These are phyloP conservation scores for Rafetus swinhoei DNA, from an alignment of 2,113 vertebrate species.

Conservation along the genomic window DNA sequence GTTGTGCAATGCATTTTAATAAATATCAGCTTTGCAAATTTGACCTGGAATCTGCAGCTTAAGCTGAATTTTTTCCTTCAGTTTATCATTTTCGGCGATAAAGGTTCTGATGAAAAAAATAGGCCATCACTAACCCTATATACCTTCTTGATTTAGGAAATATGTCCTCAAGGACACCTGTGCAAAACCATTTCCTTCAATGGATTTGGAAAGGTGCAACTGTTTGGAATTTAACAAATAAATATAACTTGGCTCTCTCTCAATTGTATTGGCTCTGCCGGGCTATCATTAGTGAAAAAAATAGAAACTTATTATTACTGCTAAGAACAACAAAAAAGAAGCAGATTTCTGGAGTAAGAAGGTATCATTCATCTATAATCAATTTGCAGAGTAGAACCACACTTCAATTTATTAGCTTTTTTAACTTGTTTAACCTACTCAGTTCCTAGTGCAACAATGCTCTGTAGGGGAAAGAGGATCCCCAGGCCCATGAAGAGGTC, in stretches of 20 bases:
- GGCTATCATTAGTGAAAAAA: background rate
- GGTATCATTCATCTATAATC: background rate
- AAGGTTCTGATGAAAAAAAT: background rate
- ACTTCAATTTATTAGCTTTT: background rate
- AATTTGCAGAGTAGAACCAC: background rate
- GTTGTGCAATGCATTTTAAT: too few species aligned
- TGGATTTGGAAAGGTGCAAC: background rate
- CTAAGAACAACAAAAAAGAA: background rate
- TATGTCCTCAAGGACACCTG: background rate
- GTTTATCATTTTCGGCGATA: background rate
- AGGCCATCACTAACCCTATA: background rate
- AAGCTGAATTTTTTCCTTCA: background rate
- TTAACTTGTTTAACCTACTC: background rate
- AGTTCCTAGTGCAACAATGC: accelerated
- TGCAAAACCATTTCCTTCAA: background rate
- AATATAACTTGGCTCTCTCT: background rate
- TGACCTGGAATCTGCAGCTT: too few species aligned
- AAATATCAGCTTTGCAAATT: too few species aligned
- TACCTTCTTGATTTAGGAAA: background rate
- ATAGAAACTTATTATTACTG: background rate
- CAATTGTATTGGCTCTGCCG: background rate
- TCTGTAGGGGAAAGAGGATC: background rate
- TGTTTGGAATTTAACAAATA: background rate
- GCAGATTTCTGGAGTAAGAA: background rate
- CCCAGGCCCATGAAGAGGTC: background rate